Evolutionary conservation across 2,797 vertebrate species (phyloP).

Genomic region (Sciurus carolinensis): DNA sequence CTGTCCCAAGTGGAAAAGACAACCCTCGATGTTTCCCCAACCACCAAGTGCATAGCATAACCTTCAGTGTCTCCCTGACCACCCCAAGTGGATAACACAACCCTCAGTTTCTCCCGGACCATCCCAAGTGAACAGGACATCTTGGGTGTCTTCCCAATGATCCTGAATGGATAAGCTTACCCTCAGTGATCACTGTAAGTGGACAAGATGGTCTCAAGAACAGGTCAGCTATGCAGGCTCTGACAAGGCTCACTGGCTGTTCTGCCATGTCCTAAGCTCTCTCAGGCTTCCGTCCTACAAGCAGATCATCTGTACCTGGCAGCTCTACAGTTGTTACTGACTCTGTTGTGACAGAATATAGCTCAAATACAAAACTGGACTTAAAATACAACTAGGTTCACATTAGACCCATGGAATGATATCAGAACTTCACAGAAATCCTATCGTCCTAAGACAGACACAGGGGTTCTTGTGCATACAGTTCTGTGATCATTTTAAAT

Average conservation of each 20-base stretch:
- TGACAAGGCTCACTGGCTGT: background rate
- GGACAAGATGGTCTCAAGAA: background rate
- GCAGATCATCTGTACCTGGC: background rate
- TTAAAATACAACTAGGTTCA: background rate
- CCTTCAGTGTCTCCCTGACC: background rate
- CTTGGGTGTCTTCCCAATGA: too few species aligned
- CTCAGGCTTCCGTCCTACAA: background rate
- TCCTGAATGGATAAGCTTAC: too few species aligned
- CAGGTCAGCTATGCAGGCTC: background rate
- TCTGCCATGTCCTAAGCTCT: background rate
- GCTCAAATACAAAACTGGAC: background rate
- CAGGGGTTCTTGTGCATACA: rapidly evolving
- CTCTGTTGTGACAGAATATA: background rate
- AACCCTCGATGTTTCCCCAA: too few species aligned
- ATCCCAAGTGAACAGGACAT: too few species aligned
- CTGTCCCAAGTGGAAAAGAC: too few species aligned
- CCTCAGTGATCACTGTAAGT: background rate
- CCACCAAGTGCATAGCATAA: too few species aligned
- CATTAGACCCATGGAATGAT: rapidly evolving
- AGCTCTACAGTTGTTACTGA: background rate
- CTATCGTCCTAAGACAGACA: background rate
- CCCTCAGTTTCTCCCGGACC: too few species aligned
- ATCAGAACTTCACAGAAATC: background rate
- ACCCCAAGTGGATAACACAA: too few species aligned
- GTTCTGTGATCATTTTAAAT: rapidly evolving